Evolutionary conservation across 2,888 invertebrate species (phyloP).

Genomic region (Drosophila subquinaria): DNA sequence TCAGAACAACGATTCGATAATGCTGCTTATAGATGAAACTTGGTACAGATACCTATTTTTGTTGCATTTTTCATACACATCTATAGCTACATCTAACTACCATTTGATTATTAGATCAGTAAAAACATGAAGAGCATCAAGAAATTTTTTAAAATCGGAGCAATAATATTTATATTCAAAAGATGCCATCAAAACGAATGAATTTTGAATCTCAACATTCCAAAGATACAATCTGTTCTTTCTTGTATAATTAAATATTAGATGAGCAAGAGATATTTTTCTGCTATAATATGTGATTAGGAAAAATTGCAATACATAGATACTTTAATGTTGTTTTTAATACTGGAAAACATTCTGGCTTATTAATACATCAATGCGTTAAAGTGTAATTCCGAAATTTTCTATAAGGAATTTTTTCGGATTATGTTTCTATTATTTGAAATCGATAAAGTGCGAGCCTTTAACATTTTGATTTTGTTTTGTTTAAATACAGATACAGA

Average conservation of each 20-base stretch:
- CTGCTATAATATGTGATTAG: conserved; percentile 17
- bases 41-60: conserved; percentile 7
- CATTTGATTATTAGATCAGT: conserved; percentile 19
- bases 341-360: conserved; percentile 22
- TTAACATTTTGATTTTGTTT: conserved; percentile 17
- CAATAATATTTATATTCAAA: conserved; percentile 12
- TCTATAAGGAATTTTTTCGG: neutral
- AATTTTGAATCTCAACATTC: conserved; percentile 1
- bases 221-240: conserved; percentile 8
- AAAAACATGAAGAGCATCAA: conserved; percentile 17
- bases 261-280: conserved; percentile 33
- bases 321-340: conserved; percentile 14
- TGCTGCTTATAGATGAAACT: conserved; percentile 11
- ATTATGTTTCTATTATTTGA: conserved; percentile 17
- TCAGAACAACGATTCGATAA: conserved; percentile 12
- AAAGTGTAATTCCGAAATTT: conserved; percentile 4
- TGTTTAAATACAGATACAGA: conserved; percentile 4
- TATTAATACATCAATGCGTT: conserved; percentile 19
- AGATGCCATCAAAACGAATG: conserved; percentile 8
- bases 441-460: conserved; percentile 8
- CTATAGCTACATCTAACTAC: conserved; percentile 15
- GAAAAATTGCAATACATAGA: conserved; percentile 22
- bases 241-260: conserved; percentile 20
- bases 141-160: conserved; percentile 1
- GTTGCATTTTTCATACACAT: neutral